Conservation (phyloP, 2,113 vertebrate genomes). For the Podarcis cretensis region DNA sequence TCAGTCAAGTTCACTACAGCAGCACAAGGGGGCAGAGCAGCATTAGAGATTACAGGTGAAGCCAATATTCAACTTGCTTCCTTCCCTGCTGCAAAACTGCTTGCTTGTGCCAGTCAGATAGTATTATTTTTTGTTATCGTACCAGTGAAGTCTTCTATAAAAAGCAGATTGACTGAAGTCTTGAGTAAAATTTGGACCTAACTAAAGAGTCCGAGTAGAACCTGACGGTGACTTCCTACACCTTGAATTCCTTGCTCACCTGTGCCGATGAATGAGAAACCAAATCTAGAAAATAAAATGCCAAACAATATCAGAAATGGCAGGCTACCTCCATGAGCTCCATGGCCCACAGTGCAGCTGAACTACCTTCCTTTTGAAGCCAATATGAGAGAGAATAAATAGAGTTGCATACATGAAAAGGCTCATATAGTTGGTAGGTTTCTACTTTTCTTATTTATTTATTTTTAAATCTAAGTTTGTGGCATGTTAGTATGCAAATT, state of each 20-base stretch:
- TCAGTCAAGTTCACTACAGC: slow-evolving; percentile 62
- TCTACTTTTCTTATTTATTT: background rate
- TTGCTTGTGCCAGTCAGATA: slow-evolving; percentile 13
- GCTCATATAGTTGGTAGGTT: background rate
- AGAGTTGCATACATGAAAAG: background rate
- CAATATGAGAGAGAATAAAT: background rate
- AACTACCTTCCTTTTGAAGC: background rate
- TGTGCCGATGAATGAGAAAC: background rate
- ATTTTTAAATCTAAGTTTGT: background rate
- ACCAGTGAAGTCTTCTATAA: slow-evolving; percentile 50
- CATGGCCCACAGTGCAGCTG: background rate
- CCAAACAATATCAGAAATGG: background rate
- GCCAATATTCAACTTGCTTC: background rate
- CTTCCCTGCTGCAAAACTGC: slow-evolving; percentile 17
- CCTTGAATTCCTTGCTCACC: background rate
- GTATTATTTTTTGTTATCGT: slow-evolving; percentile 12
- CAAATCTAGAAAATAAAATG: background rate
- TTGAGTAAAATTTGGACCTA: background rate
- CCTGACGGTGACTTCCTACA: background rate
- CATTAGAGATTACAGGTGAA: slow-evolving; percentile 82
- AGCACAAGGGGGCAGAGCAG: slow-evolving; percentile 92
- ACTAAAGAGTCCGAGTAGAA: background rate
- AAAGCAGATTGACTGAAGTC: slow-evolving; percentile 61
- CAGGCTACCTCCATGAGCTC: background rate
- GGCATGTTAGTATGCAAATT: background rate